A percentile compares a stretch with the other conserved stretches of the same genome.
Evolutionary conservation across 92 coral and sea anemone genomes (phyloP).

Genomic region (Heliopora coerulea): DNA sequence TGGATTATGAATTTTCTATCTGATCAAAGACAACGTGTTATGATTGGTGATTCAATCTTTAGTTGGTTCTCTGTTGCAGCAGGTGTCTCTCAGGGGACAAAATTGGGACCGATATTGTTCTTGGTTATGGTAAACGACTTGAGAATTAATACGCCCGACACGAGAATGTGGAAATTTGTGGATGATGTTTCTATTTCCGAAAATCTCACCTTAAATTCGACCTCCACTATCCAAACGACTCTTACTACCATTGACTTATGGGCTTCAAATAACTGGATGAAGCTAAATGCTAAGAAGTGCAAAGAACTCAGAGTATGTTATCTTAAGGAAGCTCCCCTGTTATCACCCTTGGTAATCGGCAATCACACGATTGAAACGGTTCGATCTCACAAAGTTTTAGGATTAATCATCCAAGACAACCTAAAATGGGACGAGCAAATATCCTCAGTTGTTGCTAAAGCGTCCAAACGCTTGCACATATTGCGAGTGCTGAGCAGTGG

Average conservation of each 20-base stretch:
- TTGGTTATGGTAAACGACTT: constrained; percentile 55
- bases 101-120: constrained; percentile 52
- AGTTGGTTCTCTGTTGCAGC: constrained; percentile 42
- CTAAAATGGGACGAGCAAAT: too few species aligned
- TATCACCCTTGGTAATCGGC: constrained; percentile 1
- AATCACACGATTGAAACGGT: too few species aligned
- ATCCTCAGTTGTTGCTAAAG: too few species aligned
- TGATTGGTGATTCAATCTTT: constrained; percentile 2
- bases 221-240: constrained; percentile 29
- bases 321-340: constrained; percentile 3
- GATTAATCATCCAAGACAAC: too few species aligned
- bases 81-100: constrained; percentile 49
- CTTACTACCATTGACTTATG: constrained; percentile 32
- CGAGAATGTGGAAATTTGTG: constrained; percentile 40
- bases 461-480: too few species aligned
- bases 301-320: constrained; percentile 42
- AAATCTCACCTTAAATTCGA: constrained; percentile 20
- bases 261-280: constrained; percentile 48
- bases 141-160: constrained; percentile 27
- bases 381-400: too few species aligned
- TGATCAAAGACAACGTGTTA: constrained; percentile 43
- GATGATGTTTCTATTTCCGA: constrained; percentile 48
- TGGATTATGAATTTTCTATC: constrained; percentile 54
- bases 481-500: too few species aligned
- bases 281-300: constrained; percentile 51